Conservation (phyloP, 1,140 invertebrate species). For the Procambarus virginalis region DNA sequence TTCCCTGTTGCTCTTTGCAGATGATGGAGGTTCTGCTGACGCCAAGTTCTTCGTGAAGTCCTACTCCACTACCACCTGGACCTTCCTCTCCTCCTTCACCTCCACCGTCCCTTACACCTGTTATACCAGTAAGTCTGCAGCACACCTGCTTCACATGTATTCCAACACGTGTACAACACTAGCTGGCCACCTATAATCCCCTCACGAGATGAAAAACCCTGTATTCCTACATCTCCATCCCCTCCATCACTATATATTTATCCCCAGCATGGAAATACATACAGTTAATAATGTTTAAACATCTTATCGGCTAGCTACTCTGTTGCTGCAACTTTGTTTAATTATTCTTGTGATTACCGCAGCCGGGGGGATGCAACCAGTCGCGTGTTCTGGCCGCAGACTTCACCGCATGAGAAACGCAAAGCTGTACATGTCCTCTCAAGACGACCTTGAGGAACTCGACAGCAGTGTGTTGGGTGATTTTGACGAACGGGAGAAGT, state of each 20-base stretch:
- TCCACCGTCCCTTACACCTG: constrained; percentile 59
- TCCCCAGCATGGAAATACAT: too few species aligned
- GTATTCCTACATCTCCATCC: too few species aligned
- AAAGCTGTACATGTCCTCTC: neutral
- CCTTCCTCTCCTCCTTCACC: constrained; percentile 51
- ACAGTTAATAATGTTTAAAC: too few species aligned
- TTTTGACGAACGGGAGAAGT: neutral
- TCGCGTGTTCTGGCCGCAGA: neutral
- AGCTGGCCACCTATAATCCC: too few species aligned
- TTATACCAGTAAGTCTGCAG: constrained; percentile 23
- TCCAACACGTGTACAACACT: too few species aligned
- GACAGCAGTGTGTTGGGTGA: neutral
- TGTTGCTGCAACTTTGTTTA: too few species aligned
- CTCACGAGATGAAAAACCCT: too few species aligned
- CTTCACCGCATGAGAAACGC: neutral
- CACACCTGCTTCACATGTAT: too few species aligned
- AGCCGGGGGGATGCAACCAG: neutral
- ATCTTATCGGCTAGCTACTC: too few species aligned
- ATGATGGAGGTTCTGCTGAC: neutral
- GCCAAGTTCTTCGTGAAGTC: constrained; percentile 34
- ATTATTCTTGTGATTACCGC: neutral
- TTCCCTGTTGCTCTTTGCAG: neutral
- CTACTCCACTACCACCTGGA: constrained; percentile 47
- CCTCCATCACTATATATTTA: too few species aligned
- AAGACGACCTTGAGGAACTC: neutral